Evolutionary conservation across 2,113 vertebrate species (phyloP), one percentile per base, ranked within the genome.

Genomic region (Oncorhynchus nerka): DNA sequence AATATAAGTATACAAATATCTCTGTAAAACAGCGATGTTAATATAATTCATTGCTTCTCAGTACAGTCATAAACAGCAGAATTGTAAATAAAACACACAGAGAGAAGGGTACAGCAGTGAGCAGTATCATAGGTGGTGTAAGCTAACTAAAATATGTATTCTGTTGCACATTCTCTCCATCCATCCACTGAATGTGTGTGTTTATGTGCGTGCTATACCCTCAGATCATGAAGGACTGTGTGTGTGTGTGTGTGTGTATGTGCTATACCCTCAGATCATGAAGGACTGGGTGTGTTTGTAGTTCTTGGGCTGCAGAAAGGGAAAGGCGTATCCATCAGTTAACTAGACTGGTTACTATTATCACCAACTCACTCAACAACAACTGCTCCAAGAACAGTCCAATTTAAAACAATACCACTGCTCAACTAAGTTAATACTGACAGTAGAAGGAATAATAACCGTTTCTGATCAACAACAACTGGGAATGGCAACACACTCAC

Each of bases 231-330:
- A 99, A 99, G 81, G 97, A 98, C 85, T 96, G 94, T 75, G 95
- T 95, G 71, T 97, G 96, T 92, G 95, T 99, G 95, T 98, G 65
- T 67, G 26, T 9, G 66, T 32, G 24, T 68, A 2, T 13, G 70
- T 55, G 26, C 32, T 75, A 57, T 20, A 0, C 12, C 64, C 79
- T 97, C 95, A 97, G 70, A 98, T 96, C 93, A 99, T 90, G 87
- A 99, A 99, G 81, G 97, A 98, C 85, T 96, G 94, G 76, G 95
- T 95, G 71, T 97, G 96, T 92, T 95, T 99, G 95, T 98, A 98
- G 91, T 95, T 94, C 91, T 95, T 93, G 84, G 89, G 55, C 91
- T 89, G 87, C 12, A 62, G 76, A 83, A 66, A 79, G 73, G 30
- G 78, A 68, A 87, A 68, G 79, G 57, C 24, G 12, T 5, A 28